A percentile compares a stretch with the other conserved stretches of the same genome.
phyloP scores from a whole-genome alignment of 1,140 invertebrate genomes.

The Centruroides sculpturatus region DNA sequence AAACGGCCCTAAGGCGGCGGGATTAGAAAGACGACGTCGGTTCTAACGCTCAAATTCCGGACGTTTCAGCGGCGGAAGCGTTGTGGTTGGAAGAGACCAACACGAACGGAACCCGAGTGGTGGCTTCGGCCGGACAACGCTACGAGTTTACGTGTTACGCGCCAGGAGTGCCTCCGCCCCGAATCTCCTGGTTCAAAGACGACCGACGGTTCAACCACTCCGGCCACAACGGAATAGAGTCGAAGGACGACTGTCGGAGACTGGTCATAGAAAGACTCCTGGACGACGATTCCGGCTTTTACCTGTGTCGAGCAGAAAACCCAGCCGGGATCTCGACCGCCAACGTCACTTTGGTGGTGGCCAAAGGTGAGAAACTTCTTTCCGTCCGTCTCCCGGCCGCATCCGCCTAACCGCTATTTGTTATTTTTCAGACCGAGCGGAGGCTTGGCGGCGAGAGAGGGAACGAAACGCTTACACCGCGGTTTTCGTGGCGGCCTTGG shows the following conservation, averaged over 20 bases:
- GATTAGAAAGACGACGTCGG: too few relatives aligned
- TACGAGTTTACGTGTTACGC: conserved; percentile 17
- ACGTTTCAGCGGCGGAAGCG: background rate
- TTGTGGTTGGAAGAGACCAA: conserved; percentile 12
- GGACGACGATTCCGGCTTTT: conserved; percentile 12
- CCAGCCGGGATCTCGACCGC: conserved; percentile 6
- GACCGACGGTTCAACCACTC: conserved; percentile 2
- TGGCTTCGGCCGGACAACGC: background rate
- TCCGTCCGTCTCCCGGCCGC: too few relatives aligned
- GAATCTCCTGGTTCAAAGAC: conserved; percentile 18
- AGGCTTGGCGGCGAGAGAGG: background rate
- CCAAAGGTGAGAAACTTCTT: background rate
- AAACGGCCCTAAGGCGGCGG: too few relatives aligned
- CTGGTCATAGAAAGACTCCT: conserved; percentile 10
- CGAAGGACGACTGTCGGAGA: conserved; percentile 5
- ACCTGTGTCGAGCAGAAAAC: conserved; percentile 12
- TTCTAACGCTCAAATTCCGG: too few relatives aligned
- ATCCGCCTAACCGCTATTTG: too few relatives aligned
- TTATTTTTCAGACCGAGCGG: too few relatives aligned
- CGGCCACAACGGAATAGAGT: conserved; percentile 7
- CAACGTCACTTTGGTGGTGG: conserved; percentile 6
- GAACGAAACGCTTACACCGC: background rate
- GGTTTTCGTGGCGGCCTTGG: conserved; percentile 6
- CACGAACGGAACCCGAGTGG: conserved; percentile 5
- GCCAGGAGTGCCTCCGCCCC: conserved; percentile 15